phyloP scores from a whole-genome alignment of 1,140 invertebrate species.

The Drosophila rhopaloa region DNA sequence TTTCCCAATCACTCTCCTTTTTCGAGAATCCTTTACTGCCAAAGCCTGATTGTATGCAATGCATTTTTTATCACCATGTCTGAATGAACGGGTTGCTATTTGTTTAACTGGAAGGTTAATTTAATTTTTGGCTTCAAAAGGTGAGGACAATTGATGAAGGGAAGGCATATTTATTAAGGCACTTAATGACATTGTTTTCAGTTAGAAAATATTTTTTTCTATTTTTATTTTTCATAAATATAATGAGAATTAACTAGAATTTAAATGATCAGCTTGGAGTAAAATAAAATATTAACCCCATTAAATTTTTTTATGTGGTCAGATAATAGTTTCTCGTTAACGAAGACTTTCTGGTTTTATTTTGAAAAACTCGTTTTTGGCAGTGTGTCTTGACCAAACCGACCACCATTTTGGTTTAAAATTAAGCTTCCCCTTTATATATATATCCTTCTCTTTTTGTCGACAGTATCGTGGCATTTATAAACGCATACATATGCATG shows the following conservation, averaged over 20 bases:
- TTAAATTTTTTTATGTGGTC: no score
- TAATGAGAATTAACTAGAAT: no score
- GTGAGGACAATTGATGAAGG: background rate
- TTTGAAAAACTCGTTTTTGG: background rate
- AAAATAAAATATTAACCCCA: no score
- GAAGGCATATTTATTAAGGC: no score
- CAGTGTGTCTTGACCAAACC: conserved; percentile 10
- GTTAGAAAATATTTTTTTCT: no score
- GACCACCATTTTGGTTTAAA: conserved; percentile 36
- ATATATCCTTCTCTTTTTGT: conserved; percentile 2
- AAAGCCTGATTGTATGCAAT: conserved; percentile 59
- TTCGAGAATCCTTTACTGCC: background rate
- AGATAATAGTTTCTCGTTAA: no score
- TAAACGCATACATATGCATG: conserved; percentile 77
- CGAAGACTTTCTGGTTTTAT: no score
- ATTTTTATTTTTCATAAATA: no score
- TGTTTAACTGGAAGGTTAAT: conserved; percentile 33
- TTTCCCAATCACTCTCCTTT: background rate
- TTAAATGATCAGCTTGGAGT: no score
- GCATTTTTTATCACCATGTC: conserved; percentile 49
- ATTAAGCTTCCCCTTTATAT: conserved; percentile 23
- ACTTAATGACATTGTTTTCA: no score
- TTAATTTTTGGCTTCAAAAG: background rate
- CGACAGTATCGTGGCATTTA: conserved; percentile 60
- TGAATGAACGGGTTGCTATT: conserved; percentile 59